phyloP scores from a whole-genome alignment of 2,888 invertebrate genomes.

The Cataglyphis cursor region DNA sequence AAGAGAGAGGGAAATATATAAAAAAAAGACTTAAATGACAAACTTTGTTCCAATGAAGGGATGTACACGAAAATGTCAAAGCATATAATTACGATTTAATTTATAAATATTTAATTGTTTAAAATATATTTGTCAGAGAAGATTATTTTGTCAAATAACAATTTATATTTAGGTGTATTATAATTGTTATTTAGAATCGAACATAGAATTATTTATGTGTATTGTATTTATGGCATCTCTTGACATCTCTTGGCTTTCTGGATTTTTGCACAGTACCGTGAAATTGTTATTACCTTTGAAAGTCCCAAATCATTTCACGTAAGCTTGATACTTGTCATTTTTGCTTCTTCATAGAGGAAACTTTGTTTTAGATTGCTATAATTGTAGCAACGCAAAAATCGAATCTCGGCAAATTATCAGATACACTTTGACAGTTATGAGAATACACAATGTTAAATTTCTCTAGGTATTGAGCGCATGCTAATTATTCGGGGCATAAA shows the following conservation, averaged over 20 bases:
- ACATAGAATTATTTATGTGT: not conserved
- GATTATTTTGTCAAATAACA: not conserved
- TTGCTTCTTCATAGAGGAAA: no score
- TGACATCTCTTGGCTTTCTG: not conserved
- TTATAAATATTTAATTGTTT: not conserved
- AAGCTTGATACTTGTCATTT: conserved; percentile 41
- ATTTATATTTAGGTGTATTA: not conserved
- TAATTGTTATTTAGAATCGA: not conserved
- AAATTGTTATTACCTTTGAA: not conserved
- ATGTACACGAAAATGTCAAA: not conserved
- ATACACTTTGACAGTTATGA: conserved; percentile 47
- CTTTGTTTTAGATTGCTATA: conserved; percentile 21
- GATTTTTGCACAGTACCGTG: not conserved
- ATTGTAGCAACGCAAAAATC: conserved; percentile 34
- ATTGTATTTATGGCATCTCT: not conserved
- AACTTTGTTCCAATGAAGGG: not conserved
- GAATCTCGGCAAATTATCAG: conserved; percentile 44
- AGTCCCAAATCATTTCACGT: conserved; percentile 22
- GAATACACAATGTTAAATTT: conserved; percentile 48
- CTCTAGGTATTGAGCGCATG: conserved; percentile 33
- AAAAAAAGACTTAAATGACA: not conserved
- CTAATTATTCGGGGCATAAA: conserved; percentile 38
- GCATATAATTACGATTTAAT: not conserved
- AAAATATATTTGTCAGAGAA: not conserved
- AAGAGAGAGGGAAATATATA: not conserved